These are phyloP conservation scores for Pissodes strobi DNA, from an alignment of 1,140 invertebrate genomes.

Conservation along the genomic window DNA sequence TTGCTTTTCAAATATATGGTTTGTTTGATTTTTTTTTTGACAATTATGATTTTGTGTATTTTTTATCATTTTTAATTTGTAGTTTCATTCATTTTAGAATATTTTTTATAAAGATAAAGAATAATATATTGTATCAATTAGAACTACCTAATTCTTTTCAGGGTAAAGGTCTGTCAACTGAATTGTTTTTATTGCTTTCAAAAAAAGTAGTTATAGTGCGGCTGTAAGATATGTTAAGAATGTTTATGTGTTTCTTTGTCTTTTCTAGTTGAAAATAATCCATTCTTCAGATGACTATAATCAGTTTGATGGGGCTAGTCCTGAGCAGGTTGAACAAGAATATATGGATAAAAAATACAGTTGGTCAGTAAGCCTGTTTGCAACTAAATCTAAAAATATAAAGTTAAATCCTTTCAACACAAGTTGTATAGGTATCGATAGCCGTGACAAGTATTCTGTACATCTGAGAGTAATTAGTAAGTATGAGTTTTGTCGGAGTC, in stretches of 20 bases:
- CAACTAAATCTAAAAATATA: constrained; percentile 65
- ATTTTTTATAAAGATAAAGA: no score
- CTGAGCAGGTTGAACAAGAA: constrained; percentile 66
- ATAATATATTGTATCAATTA: no score
- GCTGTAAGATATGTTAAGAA: no score
- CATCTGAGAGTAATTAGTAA: constrained; percentile 61
- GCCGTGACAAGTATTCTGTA: constrained; percentile 62
- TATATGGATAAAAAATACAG: constrained; percentile 68
- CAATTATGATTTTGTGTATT: no score
- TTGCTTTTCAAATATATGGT: no score
- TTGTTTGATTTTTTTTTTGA: no score
- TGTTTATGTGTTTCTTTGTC: constrained; percentile 23
- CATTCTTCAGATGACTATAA: constrained; percentile 69
- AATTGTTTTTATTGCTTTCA: neutral
- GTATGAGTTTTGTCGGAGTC: no score
- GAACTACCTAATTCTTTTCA: no score
- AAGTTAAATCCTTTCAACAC: constrained; percentile 73
- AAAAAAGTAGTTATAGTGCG: neutral
- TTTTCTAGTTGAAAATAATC: constrained; percentile 65
- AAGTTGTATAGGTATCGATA: constrained; percentile 76
- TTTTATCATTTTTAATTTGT: no score
- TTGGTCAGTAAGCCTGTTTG: constrained; percentile 72
- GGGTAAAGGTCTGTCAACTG: neutral
- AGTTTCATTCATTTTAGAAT: no score
- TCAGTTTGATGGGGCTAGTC: constrained; percentile 67